phyloP scores from a whole-genome alignment of 2,888 invertebrate genomes.

The Xylophagus ater region DNA sequence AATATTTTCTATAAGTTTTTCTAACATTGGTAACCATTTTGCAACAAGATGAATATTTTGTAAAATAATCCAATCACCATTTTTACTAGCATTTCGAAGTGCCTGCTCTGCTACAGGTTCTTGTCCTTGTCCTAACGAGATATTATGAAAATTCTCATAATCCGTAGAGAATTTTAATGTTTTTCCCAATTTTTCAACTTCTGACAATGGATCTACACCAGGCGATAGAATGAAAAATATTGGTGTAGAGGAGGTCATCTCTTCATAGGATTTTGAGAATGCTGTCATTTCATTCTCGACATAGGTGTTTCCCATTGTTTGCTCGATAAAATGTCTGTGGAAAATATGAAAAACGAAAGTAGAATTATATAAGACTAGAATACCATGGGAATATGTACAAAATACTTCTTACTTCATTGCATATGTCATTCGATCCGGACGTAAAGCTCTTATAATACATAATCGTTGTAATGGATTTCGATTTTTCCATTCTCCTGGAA shows the following conservation, averaged over 20 bases:
- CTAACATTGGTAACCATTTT: constrained; percentile 75
- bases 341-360: neutral
- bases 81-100: constrained; percentile 57
- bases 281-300: constrained; percentile 65
- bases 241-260: constrained; percentile 73
- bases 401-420: constrained; percentile 53
- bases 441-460: constrained; percentile 81
- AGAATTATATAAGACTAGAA: neutral
- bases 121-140: constrained; percentile 91
- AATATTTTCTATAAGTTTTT: constrained; percentile 83
- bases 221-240: constrained; percentile 92
- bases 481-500: constrained; percentile 95
- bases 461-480: constrained; percentile 75
- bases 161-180: constrained; percentile 69
- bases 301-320: constrained; percentile 74
- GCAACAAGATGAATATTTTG: constrained; percentile 90
- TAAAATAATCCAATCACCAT: constrained; percentile 87
- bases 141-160: constrained; percentile 75
- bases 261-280: constrained; percentile 74
- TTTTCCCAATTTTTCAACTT: constrained; percentile 71
- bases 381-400: neutral
- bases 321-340: constrained; percentile 60
- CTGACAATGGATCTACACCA: constrained; percentile 76
- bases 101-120: constrained; percentile 83
- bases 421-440: constrained; percentile 91